phyloP scores from a whole-genome alignment of 2,797 vertebrate species.

The Enteromius argenteus region DNA sequence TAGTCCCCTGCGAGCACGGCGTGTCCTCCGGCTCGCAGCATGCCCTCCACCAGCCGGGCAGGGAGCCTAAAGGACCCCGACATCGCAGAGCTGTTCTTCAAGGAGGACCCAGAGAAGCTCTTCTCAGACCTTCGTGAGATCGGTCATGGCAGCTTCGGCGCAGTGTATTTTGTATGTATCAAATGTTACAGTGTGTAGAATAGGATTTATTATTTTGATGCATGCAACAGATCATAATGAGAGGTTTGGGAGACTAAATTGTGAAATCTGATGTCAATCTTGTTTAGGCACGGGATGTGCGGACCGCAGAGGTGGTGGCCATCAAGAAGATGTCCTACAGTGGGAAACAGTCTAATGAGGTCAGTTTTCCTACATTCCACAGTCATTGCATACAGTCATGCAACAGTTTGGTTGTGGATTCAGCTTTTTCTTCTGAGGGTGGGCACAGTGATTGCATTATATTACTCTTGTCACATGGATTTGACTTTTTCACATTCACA shows the following conservation, averaged over 20 bases:
- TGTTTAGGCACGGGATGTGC: slow-evolving; percentile 91
- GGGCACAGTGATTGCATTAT: not conserved
- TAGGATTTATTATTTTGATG: slow-evolving; percentile 1
- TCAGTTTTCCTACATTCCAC: slow-evolving; percentile 66
- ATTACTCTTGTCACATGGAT: not conserved
- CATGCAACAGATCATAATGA: not conserved
- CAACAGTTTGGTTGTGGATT: slow-evolving; percentile 13
- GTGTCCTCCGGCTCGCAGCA: slow-evolving; percentile 84
- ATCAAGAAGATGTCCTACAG: slow-evolving; percentile 99
- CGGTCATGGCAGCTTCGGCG: slow-evolving; percentile 98
- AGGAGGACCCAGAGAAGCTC: slow-evolving; percentile 98
- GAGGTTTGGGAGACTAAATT: not conserved
- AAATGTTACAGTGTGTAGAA: not conserved
- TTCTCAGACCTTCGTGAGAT: slow-evolving; percentile 98
- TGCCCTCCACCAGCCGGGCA: slow-evolving; percentile 96
- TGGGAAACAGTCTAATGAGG: slow-evolving; percentile 98
- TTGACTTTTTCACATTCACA: not conserved
- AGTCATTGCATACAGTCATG: slow-evolving; percentile 8
- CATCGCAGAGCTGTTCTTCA: slow-evolving; percentile 97
- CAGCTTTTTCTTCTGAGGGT: not conserved
- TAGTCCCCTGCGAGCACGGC: slow-evolving; percentile 81
- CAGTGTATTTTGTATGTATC: slow-evolving; percentile 92
- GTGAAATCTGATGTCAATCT: slow-evolving; percentile 8
- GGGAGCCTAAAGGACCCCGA: slow-evolving; percentile 98
- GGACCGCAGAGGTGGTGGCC: slow-evolving; percentile 98